Evolutionary conservation across 2,797 vertebrate species (phyloP).

Genomic region (Ctenopoma kingsleyae): DNA sequence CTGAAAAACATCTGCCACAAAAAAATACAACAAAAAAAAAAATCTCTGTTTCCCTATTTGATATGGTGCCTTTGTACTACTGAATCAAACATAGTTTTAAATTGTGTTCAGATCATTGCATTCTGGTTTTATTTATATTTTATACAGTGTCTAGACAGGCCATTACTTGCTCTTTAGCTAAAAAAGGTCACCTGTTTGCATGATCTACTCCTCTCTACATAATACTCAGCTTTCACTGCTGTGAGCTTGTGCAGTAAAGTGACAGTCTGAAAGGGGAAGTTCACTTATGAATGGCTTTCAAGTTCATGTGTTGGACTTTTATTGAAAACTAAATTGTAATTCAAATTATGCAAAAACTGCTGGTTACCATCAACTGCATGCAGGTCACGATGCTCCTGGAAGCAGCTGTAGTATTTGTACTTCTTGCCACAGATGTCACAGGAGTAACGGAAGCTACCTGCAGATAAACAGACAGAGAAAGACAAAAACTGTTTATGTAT

Average conservation of each 20-base stretch:
- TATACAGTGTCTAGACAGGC: too few relatives aligned
- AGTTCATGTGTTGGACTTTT: constrained; percentile 2
- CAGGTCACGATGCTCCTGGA: constrained; percentile 98
- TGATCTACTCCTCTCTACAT: constrained; percentile 1
- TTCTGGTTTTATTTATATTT: too few relatives aligned
- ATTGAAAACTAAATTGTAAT: constrained; percentile 23
- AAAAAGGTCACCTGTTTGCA: too few relatives aligned
- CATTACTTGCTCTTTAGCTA: not conserved
- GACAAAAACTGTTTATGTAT: constrained; percentile 8
- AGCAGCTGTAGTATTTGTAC: constrained; percentile 99
- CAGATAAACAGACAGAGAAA: constrained; percentile 43
- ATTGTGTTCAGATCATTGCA: too few relatives aligned
- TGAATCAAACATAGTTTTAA: not conserved
- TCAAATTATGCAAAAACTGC: constrained; percentile 29
- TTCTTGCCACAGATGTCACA: constrained; percentile 99
- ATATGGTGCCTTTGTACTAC: not conserved
- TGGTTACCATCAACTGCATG: constrained; percentile 95
- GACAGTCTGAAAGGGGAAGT: constrained; percentile 20
- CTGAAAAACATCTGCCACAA: too few relatives aligned
- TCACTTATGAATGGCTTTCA: constrained; percentile 15
- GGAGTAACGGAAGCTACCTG: constrained; percentile 98
- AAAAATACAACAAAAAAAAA: too few relatives aligned
- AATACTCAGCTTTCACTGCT: constrained; percentile 10
- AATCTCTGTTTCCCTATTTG: not conserved
- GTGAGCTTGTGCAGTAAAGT: not conserved